Evolutionary conservation across 2,797 vertebrate species (phyloP).

Genomic region (Amblyopsis hoosieri): DNA sequence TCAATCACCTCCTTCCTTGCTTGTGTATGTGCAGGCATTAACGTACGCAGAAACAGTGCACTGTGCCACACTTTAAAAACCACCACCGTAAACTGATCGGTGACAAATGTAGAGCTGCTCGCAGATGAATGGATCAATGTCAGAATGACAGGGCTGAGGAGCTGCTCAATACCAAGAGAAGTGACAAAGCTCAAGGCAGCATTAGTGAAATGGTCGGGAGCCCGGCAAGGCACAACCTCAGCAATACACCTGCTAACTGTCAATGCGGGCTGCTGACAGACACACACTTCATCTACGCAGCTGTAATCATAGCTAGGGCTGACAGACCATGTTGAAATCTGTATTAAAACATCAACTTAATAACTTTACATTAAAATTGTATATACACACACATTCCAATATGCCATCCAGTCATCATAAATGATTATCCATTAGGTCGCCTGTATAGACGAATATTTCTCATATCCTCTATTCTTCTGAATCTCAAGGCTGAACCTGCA

Average conservation of each 20-base stretch:
- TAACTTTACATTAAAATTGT: constrained; percentile 1
- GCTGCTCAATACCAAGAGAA: constrained; percentile 39
- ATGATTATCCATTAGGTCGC: neutral
- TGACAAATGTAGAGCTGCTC: constrained; percentile 21
- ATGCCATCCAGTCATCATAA: neutral
- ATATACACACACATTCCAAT: no score
- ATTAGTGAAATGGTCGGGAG: constrained; percentile 46
- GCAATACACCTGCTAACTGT: constrained; percentile 40
- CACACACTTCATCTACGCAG: constrained; percentile 27
- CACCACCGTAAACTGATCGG: no score
- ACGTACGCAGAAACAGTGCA: no score
- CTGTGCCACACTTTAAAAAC: no score
- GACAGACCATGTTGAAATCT: neutral
- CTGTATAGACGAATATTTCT: neutral
- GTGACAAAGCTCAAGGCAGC: constrained; percentile 53
- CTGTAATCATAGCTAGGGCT: constrained; percentile 4
- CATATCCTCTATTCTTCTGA: constrained; percentile 5
- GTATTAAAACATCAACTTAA: constrained; percentile 6
- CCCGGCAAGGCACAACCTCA: constrained; percentile 45
- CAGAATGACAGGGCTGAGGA: constrained; percentile 23
- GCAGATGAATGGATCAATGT: constrained; percentile 26
- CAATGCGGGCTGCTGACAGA: constrained; percentile 22
- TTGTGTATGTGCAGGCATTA: no score
- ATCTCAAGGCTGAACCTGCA: constrained; percentile 54
- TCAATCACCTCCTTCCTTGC: no score